Percentiles rank a stretch among this genome's conserved stretches.
Conservation (phyloP, 2,113 vertebrate genomes). For the Agapornis roseicollis region DNA sequence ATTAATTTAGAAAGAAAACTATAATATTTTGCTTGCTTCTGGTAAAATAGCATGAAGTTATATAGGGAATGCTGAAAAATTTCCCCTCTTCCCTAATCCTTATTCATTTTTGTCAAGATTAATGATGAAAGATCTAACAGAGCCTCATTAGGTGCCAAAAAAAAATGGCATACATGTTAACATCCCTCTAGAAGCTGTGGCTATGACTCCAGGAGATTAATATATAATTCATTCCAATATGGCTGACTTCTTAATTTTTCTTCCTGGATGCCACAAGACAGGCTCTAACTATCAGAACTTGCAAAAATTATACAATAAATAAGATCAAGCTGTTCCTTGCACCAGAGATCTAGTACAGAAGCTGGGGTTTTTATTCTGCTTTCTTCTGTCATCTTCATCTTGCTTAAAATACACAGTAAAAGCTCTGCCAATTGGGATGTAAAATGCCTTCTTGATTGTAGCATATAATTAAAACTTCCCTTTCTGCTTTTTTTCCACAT, state of each 20-base stretch:
- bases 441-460: conserved; percentile 64
- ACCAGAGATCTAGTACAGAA: conserved; percentile 19
- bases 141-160: conserved; percentile 33
- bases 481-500: conserved; percentile 53
- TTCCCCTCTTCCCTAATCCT: neutral
- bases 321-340: conserved; percentile 44
- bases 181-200: neutral
- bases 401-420: conserved; percentile 65
- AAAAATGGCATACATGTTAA: conserved; percentile 52
- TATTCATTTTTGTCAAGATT: conserved; percentile 28
- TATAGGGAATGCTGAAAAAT: conserved; percentile 7
- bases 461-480: conserved; percentile 65
- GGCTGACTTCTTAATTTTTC: neutral
- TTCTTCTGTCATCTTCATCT: conserved; percentile 52
- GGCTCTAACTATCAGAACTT: conserved; percentile 22
- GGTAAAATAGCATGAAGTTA: conserved; percentile 36
- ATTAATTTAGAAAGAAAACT: conserved; percentile 46
- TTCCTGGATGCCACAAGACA: conserved; percentile 19
- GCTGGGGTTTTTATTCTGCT: neutral
- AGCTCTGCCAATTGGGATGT: conserved; percentile 55
- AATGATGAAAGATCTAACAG: conserved; percentile 46
- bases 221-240: conserved; percentile 28
- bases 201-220: conserved; percentile 54
- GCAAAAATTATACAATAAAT: conserved; percentile 42
- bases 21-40: conserved; percentile 45